Evolutionary conservation across 2,113 vertebrate genomes (phyloP), one percentile per base, ranked within the genome.

Genomic region (Eulemur macaco): DNA sequence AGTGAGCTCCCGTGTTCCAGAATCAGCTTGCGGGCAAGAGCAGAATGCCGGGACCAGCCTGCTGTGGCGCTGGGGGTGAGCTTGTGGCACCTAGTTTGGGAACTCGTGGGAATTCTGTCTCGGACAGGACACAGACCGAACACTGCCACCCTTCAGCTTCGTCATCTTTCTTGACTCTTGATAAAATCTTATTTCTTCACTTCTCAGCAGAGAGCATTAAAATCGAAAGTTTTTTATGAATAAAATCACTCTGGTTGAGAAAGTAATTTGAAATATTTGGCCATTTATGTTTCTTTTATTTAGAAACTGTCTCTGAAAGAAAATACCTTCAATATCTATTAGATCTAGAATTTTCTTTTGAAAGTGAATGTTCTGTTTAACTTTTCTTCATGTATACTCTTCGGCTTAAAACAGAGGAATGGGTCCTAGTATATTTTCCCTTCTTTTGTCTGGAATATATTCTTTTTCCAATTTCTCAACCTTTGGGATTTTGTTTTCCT

Each of bases 181-280:
- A 7, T 39, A 39, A 88, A 76, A 42, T 21, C 58, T 37, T 39
- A 0, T 69, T 56, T 81, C 37, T 71, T 88, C 50, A 89, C 73
- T 76, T 25, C 64, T 83, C 27, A 15, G 58, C 74, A 89, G 68
- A 31, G 64, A 39, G 1, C 7, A 42, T 42, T 47, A 60, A 84
- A 89, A 73, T 90, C 37, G 0, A 58, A 56, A 89, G 39, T 82
- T 63, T 63, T 54, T 63, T 29, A 63, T 63, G 60, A 63, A 12
- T 63, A 29, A 63, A 63, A 12, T 63, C 60, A 63, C 1, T 78
- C 71, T 94, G 60, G 83, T 56, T 83, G 78, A 80, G 69, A 88
- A 97, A 60, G 50, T 78, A 42, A 91, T 92, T 95, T 82, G 91
- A 91, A 86, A 96, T 88, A 77, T 87, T 80, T 95, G 73, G 60